Conservation (phyloP, 2,888 invertebrate genomes). For the Mantis religiosa region DNA sequence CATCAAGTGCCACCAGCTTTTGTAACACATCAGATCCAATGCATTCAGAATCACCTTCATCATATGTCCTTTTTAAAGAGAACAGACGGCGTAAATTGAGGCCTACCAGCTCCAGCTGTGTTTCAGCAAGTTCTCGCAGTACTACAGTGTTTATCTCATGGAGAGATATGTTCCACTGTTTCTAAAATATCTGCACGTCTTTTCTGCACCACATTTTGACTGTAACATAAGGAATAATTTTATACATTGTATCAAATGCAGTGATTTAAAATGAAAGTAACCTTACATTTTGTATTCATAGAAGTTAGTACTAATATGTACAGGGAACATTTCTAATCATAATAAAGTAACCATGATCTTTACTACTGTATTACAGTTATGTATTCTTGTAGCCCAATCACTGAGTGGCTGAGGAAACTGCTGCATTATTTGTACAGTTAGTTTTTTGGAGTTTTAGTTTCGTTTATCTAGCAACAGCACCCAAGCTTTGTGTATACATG, state of each 20-base stretch:
- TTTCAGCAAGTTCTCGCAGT: slow-evolving; percentile 55
- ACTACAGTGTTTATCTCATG: slow-evolving; percentile 50
- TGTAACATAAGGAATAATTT: slow-evolving; percentile 16
- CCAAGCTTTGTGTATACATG: too few relatives aligned
- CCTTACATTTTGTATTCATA: too few relatives aligned
- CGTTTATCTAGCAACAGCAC: too few relatives aligned
- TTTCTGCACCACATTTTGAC: slow-evolving; percentile 55
- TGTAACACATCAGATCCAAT: background rate
- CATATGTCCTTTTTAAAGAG: background rate
- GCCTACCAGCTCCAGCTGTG: slow-evolving; percentile 59
- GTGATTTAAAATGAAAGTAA: too few relatives aligned
- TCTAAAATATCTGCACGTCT: slow-evolving; percentile 57
- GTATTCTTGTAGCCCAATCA: too few relatives aligned
- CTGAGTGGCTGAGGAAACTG: too few relatives aligned
- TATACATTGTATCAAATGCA: background rate
- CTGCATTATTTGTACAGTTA: too few relatives aligned
- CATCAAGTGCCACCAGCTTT: background rate
- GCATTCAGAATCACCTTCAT: background rate
- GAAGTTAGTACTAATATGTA: too few relatives aligned
- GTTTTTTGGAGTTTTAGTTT: too few relatives aligned
- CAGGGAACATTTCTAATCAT: too few relatives aligned
- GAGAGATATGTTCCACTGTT: slow-evolving; percentile 52
- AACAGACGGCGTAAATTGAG: slow-evolving; percentile 56
- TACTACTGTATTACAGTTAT: too few relatives aligned
- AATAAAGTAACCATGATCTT: too few relatives aligned